Evolutionary conservation across 2,888 invertebrate species (phyloP).

Genomic region (Anticlea derivata): DNA sequence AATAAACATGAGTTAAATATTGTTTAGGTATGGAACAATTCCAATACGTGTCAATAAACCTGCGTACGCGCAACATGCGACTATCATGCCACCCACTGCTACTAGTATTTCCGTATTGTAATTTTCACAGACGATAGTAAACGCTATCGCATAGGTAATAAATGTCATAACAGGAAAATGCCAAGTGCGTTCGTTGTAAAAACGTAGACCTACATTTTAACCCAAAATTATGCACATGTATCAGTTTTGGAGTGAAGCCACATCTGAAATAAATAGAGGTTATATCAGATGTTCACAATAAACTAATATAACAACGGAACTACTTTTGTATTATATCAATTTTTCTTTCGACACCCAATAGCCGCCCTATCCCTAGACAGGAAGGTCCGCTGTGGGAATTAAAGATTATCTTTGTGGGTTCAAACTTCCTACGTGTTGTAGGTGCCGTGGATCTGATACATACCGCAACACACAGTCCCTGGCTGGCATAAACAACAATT

Average conservation of each 20-base stretch:
- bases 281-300: slow-evolving; percentile 40
- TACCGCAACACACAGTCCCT: no score
- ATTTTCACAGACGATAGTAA: slow-evolving; percentile 36
- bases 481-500: background rate
- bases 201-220: slow-evolving; percentile 39
- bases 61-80: slow-evolving; percentile 58
- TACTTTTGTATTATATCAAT: background rate
- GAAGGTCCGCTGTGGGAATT: no score
- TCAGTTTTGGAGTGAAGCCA: slow-evolving; percentile 53
- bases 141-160: slow-evolving; percentile 13
- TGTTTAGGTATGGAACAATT: slow-evolving; percentile 5
- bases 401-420: no score
- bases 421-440: no score
- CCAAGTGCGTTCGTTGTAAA: slow-evolving; percentile 17
- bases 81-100: slow-evolving; percentile 69
- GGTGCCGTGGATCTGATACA: no score
- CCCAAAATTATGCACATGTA: slow-evolving; percentile 20
- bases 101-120: slow-evolving; percentile 49
- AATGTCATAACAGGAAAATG: background rate
- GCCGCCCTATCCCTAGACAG: no score
- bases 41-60: slow-evolving; percentile 69
- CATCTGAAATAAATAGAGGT: slow-evolving; percentile 33
- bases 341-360: no score
- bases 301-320: slow-evolving; percentile 5
- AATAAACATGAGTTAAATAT: no score